A percentile compares a stretch with the other conserved stretches of the same genome.
Evolutionary conservation across 2,797 vertebrate genomes (phyloP).

Genomic region (Nothura maculosa): DNA sequence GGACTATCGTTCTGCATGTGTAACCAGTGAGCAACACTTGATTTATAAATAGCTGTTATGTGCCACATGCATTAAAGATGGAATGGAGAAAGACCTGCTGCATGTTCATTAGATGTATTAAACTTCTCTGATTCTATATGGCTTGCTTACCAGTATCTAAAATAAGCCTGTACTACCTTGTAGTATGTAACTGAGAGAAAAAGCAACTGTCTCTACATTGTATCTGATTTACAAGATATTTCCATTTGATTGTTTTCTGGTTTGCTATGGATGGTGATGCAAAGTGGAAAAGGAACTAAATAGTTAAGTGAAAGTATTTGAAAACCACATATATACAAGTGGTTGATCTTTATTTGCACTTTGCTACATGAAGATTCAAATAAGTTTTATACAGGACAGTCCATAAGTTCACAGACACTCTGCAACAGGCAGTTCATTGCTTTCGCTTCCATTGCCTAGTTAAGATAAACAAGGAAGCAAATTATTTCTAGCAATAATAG

Average conservation of each 20-base stretch:
- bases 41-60: not conserved
- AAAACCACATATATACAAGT: not conserved
- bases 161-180: not conserved
- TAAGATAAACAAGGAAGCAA: not conserved
- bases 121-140: not conserved
- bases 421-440: not conserved
- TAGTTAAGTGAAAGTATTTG: not conserved
- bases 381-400: not conserved
- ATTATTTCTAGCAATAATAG: not conserved
- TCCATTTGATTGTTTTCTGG: not conserved
- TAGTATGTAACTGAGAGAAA: not conserved
- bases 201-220: not conserved
- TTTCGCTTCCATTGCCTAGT: not conserved
- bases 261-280: not conserved
- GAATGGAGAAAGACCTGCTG: not conserved
- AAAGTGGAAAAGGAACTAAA: not conserved
- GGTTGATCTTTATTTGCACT: not conserved
- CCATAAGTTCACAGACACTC: fast-evolving
- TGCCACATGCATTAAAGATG: not conserved
- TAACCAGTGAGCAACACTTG: not conserved
- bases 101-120: not conserved
- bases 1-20: not conserved
- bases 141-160: not conserved
- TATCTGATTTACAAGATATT: not conserved
- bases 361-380: not conserved